These are phyloP conservation scores for Pyrochroa serraticornis DNA, from an alignment of 2,888 invertebrate genomes.

Conservation along the genomic window DNA sequence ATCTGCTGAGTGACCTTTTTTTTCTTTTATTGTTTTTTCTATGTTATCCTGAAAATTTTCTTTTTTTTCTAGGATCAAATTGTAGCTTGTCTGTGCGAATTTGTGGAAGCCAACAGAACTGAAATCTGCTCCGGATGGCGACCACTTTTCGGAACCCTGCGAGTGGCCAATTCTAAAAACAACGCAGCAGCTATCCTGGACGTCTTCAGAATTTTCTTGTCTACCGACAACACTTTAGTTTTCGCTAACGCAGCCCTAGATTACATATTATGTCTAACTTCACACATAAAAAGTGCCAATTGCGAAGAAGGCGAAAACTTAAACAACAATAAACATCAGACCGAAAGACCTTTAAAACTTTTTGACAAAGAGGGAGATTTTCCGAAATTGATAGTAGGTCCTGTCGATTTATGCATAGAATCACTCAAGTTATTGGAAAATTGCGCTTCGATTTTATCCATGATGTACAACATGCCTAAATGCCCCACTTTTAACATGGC, in stretches of 20 bases:
- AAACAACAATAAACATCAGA: constrained; percentile 26
- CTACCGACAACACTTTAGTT: constrained; percentile 90
- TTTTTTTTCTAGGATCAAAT: constrained; percentile 71
- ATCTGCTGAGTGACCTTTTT: no score
- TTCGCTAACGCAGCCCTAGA: constrained; percentile 94
- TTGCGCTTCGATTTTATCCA: constrained; percentile 85
- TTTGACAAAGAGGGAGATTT: constrained; percentile 49
- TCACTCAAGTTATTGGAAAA: constrained; percentile 85
- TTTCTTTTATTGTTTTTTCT: no score
- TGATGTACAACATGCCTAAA: constrained; percentile 94
- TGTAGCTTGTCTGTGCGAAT: constrained; percentile 93
- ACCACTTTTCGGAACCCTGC: constrained; percentile 90
- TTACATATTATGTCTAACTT: constrained; percentile 87
- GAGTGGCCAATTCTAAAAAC: constrained; percentile 77
- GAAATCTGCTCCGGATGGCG: constrained; percentile 97
- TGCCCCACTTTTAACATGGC: constrained; percentile 92
- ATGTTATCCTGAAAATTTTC: no score
- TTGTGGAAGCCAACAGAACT: constrained; percentile 91
- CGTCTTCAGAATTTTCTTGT: constrained; percentile 92
- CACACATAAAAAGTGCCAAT: constrained; percentile 75
- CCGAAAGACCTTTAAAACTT: constrained; percentile 41
- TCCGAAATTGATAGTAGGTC: constrained; percentile 43
- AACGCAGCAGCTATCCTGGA: constrained; percentile 80
- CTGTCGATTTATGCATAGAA: constrained; percentile 72
- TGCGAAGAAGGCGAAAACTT: constrained; percentile 41